Base-by-base conservation (phyloP, 2,888 invertebrate genomes). In the Sphaerophoria rueppellii region DNA sequence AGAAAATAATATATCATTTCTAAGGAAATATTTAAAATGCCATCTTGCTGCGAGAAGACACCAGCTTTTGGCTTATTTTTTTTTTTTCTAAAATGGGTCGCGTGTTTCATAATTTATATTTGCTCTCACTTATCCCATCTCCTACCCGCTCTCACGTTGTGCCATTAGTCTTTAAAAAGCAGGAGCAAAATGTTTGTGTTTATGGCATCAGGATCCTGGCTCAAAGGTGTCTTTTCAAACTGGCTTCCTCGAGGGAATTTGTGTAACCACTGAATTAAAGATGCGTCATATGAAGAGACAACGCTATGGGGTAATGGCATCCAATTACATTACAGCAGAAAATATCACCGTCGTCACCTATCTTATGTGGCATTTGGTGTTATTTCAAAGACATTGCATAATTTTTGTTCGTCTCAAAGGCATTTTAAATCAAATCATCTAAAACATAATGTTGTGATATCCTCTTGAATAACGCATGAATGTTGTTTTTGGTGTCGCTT, bases 11-110 rank as follows among this genome's bases (percentile, higher is more conserved):
- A 48, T 65, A 60, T 67, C 48, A 74, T 58, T 67, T 77, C 65
- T 76, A 37, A 63, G 34, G 50, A 73, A 58, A 78, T 61, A 82
- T 78, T 63, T 55, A 34, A 75, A 81, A 71, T 60, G 54, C 58
- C 74, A 65, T 57, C 50, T 58, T 54, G 16, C 70, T 52, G 63
- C 69, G 77, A 58, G 50, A 12, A 52, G 58, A 46, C 55, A 57
- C 37, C 12, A 54, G 6, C 16, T 32, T 35, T 35, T 6, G 61
- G 54, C 16, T 40, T 70, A 58, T 50, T 14, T 48, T 50, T 14
- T 6, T 43, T 43, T 43, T 12, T 9, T 43, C 43, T 43, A 11
- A 58, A 58, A 40, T 58, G 16, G 24, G 43, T 37, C 16, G 60
- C 43, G 32, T 54, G 37, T 70, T 35, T 46, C 34, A 34, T 57